A percentile compares a stretch with the other conserved stretches of the same genome.
Evolutionary conservation across 1,140 invertebrate species (phyloP).

Genomic region (Magallana gigas): DNA sequence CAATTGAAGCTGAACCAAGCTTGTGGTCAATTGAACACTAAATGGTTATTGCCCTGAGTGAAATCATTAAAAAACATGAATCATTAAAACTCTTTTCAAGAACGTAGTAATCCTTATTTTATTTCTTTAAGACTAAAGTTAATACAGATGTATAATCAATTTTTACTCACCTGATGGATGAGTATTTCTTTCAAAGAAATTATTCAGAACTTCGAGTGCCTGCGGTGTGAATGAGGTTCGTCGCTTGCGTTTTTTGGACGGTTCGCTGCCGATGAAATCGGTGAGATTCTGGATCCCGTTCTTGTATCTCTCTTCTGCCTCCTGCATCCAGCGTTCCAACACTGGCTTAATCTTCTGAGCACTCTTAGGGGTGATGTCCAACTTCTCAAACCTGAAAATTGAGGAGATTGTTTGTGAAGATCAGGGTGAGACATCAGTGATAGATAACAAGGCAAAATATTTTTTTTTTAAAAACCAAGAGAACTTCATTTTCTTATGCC

Average conservation of each 20-base stretch:
- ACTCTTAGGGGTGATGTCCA: slow-evolving; percentile 99
- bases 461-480: too few relatives aligned
- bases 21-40: too few relatives aligned
- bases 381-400: slow-evolving; percentile 94
- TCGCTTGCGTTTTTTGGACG: slow-evolving; percentile 96
- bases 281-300: slow-evolving; percentile 87
- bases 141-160: too few relatives aligned
- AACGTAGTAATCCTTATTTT: too few relatives aligned
- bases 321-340: slow-evolving; percentile 98
- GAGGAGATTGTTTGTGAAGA: background rate
- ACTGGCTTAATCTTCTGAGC: slow-evolving; percentile 99
- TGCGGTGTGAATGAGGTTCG: slow-evolving; percentile 98
- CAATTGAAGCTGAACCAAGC: too few relatives aligned
- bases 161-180: slow-evolving; percentile 93
- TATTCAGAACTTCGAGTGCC: slow-evolving; percentile 95
- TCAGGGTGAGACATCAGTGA: too few relatives aligned
- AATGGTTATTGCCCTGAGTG: too few relatives aligned
- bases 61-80: too few relatives aligned
- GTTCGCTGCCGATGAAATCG: slow-evolving; percentile 96
- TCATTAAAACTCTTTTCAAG: too few relatives aligned
- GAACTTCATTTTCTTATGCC: too few relatives aligned
- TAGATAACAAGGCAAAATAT: too few relatives aligned
- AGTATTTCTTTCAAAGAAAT: slow-evolving; percentile 97
- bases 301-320: slow-evolving; percentile 85
- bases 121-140: too few relatives aligned